These are phyloP conservation scores for Anabacerthia variegaticeps DNA, from an alignment of 2,797 vertebrate genomes.

Conservation along the genomic window DNA sequence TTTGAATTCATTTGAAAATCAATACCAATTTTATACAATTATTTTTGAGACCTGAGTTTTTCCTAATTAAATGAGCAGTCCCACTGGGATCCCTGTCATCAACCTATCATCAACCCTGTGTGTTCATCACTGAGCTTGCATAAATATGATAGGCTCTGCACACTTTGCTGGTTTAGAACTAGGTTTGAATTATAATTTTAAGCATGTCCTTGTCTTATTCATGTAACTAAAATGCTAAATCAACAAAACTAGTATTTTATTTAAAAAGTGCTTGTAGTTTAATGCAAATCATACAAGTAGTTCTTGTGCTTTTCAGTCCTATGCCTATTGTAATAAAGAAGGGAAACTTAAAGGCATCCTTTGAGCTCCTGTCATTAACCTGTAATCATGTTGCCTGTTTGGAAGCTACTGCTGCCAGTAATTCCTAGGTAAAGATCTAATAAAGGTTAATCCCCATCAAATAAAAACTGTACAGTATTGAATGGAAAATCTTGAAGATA, in stretches of 20 bases:
- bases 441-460: background rate
- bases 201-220: background rate
- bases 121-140: background rate
- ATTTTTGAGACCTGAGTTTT: background rate
- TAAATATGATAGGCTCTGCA: background rate
- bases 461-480: background rate
- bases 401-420: background rate
- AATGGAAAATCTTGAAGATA: background rate
- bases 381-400: background rate
- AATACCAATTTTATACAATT: background rate
- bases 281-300: background rate
- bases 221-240: background rate
- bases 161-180: background rate
- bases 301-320: background rate
- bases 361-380: background rate
- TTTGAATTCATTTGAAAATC: background rate
- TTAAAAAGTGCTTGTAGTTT: background rate
- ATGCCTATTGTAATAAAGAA: background rate
- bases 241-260: background rate
- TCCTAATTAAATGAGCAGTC: background rate
- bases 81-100: background rate
- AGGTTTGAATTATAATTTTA: background rate
- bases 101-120: too few relatives aligned
- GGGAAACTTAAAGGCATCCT: background rate
- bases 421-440: background rate